Evolutionary conservation across 2,797 vertebrate species (phyloP).

Genomic region (Lutjanus argentimaculatus): DNA sequence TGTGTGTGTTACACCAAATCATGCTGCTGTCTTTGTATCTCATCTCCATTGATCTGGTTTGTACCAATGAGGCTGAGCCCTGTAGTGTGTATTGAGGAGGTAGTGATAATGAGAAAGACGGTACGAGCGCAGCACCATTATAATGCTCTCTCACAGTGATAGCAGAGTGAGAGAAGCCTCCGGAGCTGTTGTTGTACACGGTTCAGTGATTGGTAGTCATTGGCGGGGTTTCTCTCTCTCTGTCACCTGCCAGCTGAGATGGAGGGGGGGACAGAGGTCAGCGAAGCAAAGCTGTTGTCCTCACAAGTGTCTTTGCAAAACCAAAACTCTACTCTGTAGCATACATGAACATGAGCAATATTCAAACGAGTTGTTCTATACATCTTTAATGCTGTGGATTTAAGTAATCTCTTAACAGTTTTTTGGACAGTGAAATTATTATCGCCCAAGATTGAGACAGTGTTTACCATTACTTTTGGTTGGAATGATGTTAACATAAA

Average conservation of each 20-base stretch:
- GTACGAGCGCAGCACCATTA: conserved; percentile 14
- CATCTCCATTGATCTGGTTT: conserved; percentile 38
- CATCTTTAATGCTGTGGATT: too few relatives aligned
- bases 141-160: conserved; percentile 13
- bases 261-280: not conserved
- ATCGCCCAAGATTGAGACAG: not conserved
- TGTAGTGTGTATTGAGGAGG: conserved; percentile 7
- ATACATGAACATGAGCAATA: not conserved
- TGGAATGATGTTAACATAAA: not conserved
- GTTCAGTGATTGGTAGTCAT: conserved; percentile 5
- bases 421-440: not conserved
- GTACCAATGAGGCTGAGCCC: conserved; percentile 3
- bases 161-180: conserved; percentile 8
- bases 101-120: conserved; percentile 3
- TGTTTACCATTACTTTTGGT: not conserved
- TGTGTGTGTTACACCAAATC: not conserved
- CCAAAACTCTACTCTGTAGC: not conserved
- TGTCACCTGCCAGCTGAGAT: conserved; percentile 1
- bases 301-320: not conserved
- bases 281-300: not conserved
- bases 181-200: not conserved
- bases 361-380: too few relatives aligned
- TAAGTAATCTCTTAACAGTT: too few relatives aligned
- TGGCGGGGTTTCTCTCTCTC: conserved; percentile 1
- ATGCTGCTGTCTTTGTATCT: conserved; percentile 12